phyloP scores from a whole-genome alignment of 1,140 invertebrate genomes.

The Calliphora vicina region DNA sequence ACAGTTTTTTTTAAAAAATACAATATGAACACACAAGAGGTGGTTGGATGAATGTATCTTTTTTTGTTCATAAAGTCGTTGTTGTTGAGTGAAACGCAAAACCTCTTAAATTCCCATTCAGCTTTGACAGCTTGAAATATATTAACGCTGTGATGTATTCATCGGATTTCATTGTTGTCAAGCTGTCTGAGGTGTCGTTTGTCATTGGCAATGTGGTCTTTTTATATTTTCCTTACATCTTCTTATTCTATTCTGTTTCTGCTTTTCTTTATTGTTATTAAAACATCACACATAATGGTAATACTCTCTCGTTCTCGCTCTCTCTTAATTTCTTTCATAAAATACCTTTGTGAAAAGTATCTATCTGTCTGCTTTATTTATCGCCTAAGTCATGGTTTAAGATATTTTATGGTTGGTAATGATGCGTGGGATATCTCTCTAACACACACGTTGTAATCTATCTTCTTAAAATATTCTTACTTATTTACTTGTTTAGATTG shows the following conservation, averaged over 20 bases:
- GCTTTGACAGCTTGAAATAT: slow-evolving; percentile 57
- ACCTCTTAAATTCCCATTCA: slow-evolving; percentile 61
- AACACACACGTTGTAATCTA: background rate
- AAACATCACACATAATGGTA: background rate
- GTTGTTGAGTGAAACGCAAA: slow-evolving; percentile 46
- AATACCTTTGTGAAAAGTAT: background rate
- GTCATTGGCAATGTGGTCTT: slow-evolving; percentile 1
- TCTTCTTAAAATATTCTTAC: background rate
- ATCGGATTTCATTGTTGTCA: slow-evolving; percentile 24
- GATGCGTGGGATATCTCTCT: background rate
- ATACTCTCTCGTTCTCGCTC: background rate
- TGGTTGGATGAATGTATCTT: background rate
- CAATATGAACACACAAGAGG: no score
- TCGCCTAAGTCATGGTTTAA: background rate
- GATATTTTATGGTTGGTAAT: background rate
- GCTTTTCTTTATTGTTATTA: background rate
- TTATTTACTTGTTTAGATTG: no score
- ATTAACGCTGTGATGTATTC: slow-evolving; percentile 24
- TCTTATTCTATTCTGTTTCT: background rate
- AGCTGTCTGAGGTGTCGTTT: slow-evolving; percentile 23
- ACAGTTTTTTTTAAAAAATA: background rate
- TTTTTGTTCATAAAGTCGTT: background rate
- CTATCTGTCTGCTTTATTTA: background rate
- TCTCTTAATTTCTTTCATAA: background rate
- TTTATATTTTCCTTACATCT: background rate